Conservation (phyloP, 2,888 invertebrate species). For the Trissolcus japonicus region DNA sequence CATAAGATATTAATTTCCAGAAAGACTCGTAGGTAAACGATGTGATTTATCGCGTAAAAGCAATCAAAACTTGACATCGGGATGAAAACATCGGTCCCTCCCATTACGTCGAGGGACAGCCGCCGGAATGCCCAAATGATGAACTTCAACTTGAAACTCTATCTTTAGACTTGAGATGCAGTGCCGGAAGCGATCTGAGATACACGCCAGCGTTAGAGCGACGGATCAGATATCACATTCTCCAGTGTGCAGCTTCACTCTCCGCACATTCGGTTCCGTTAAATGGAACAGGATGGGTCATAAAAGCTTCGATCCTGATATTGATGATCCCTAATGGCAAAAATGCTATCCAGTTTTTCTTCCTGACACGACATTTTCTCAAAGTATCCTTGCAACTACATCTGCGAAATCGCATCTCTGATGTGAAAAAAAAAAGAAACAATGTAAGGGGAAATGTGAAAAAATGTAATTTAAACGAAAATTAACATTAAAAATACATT, state of each 20-base stretch:
- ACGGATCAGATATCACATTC: conserved; percentile 1
- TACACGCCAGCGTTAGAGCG: conserved; percentile 18
- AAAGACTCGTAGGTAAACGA: conserved; percentile 9
- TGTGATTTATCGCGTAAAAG: too few relatives aligned
- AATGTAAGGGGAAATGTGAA: too few relatives aligned
- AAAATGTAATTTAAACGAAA: too few relatives aligned
- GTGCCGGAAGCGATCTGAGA: conserved; percentile 25
- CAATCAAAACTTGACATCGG: too few relatives aligned
- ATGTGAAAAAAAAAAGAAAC: too few relatives aligned
- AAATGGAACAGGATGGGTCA: conserved; percentile 22
- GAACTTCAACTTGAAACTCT: conserved; percentile 26
- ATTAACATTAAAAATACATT: too few relatives aligned
- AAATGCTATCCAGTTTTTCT: not conserved
- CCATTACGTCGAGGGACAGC: too few relatives aligned
- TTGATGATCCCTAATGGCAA: conserved; percentile 26
- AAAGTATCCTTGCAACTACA: too few relatives aligned
- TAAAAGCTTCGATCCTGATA: conserved; percentile 26
- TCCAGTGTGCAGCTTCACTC: not conserved
- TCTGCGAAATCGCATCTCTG: too few relatives aligned
- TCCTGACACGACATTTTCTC: not conserved
- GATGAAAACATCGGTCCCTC: too few relatives aligned
- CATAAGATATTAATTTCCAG: conserved; percentile 32
- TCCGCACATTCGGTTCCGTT: conserved; percentile 12
- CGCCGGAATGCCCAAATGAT: conserved; percentile 9
- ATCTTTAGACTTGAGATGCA: conserved; percentile 27